These are phyloP conservation scores for Pristionchus maxplancki DNA, from an alignment of 2,888 invertebrate genomes.

Conservation along the genomic window DNA sequence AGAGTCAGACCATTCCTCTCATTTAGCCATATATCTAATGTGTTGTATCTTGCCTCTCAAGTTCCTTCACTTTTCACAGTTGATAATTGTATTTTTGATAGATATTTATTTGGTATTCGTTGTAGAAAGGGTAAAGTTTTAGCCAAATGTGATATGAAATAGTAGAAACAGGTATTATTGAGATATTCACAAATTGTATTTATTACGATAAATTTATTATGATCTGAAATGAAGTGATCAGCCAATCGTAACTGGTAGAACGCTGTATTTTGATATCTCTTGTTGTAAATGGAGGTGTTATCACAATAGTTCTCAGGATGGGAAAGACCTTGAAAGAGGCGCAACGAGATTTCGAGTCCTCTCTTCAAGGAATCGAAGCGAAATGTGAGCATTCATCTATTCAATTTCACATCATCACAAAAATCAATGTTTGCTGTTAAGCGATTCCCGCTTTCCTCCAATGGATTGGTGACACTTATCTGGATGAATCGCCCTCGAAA, in stretches of 20 bases:
- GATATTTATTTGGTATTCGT: not conserved
- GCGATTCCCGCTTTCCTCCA: conserved; percentile 25
- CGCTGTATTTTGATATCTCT: not conserved
- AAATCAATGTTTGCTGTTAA: not conserved
- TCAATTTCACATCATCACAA: not conserved
- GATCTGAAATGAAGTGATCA: not conserved
- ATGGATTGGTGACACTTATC: conserved; percentile 46
- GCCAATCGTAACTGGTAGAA: not conserved
- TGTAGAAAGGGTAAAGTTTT: not conserved
- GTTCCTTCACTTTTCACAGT: not conserved
- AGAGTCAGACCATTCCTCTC: too few relatives aligned
- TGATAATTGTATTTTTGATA: not conserved
- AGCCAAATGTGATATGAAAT: conserved; percentile 13
- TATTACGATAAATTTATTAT: conserved; percentile 22
- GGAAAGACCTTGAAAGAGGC: conserved; percentile 34
- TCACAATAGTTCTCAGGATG: not conserved
- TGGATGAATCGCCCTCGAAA: conserved; percentile 22
- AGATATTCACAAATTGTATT: not conserved
- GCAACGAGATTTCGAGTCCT: not conserved
- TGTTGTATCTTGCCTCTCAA: conserved; percentile 10
- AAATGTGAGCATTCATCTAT: conserved; percentile 6
- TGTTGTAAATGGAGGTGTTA: not conserved
- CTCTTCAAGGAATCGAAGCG: not conserved
- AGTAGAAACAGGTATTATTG: not conserved
- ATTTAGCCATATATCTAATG: not conserved